Base-by-base conservation (phyloP, 2,888 invertebrate species). In the Nephrocerus scutellatus region DNA sequence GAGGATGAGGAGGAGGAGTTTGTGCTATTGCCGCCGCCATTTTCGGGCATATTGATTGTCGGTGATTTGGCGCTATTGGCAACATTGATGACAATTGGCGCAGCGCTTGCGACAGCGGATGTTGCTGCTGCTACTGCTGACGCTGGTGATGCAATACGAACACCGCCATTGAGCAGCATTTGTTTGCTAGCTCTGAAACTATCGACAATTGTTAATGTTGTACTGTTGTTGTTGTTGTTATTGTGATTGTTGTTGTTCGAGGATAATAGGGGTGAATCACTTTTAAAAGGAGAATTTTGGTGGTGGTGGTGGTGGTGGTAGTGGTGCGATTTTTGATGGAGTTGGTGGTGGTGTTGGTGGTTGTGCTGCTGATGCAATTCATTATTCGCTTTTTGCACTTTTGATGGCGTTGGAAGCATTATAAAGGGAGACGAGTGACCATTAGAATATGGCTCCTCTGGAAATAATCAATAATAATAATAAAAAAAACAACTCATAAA, bases 81-180 rank as follows among this genome's bases (percentile, higher is more conserved):
- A 23, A 43, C 38, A 39, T 41, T 44, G 33, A 44, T 44, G 25
- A 46, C 41, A 34, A 45, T 46, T 29, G 45, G 36, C 32, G 48
- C 45, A 7, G 42, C 7, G 10, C 8, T 23, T 18, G 20, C 23
- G 14, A 32, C 19, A n/a, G 32, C 22, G 20, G 31, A 18, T 13
- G 36, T 31, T 41, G 48, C 38, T 41, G 48, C 38, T 19, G 22
- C 28, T 25, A 41, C 32, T 18, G 39, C 38, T 42, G 43, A 43
- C 34, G 51, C 43, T 29, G 54, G 46, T 28, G 53, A 45, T 22
- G 53, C 52, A 36, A 55, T 47, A 28, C 51, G 52, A 30, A 55
- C 43, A 37, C 53, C 50, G 43, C 51, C 53, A 30, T 51, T 49
- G 24, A 50, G 37, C 43, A 49, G 40, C 46, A 52, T 41, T 44